Evolutionary conservation across 2,113 vertebrate species (phyloP).

Genomic region (Romanogobio albipinnatus): DNA sequence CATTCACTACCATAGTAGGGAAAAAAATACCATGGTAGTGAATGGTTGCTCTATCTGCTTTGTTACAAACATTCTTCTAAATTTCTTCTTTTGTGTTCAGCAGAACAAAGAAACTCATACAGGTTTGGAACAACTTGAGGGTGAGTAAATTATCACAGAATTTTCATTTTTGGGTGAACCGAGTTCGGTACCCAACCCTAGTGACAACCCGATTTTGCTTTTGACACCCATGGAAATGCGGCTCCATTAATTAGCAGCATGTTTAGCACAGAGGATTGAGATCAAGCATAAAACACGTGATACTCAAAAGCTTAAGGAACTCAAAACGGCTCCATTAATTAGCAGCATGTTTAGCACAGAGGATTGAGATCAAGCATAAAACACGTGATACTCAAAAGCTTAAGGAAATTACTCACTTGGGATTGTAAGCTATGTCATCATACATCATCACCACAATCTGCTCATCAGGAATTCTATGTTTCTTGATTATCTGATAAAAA

Average conservation of each 20-base stretch:
- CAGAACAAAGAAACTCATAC: too few species aligned
- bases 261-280: neutral
- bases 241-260: neutral
- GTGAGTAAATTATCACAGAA: too few species aligned
- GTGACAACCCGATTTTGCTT: neutral
- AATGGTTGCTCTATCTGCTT: too few species aligned
- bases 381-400: too few species aligned
- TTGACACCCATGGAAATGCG: neutral
- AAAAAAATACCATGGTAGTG: too few species aligned
- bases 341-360: neutral
- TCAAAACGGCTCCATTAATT: too few species aligned
- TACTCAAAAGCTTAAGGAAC: neutral
- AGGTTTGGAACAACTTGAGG: too few species aligned
- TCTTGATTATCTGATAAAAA: constrained; percentile 81
- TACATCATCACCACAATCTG: constrained; percentile 86
- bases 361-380: neutral
- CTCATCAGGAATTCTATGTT: constrained; percentile 81
- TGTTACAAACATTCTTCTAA: too few species aligned
- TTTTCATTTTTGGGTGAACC: too few species aligned
- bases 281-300: neutral
- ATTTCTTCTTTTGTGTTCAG: too few species aligned
- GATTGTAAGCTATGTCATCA: constrained; percentile 76
- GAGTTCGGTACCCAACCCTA: too few species aligned
- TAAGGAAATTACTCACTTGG: constrained; percentile 63
- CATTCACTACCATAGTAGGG: too few species aligned